These are phyloP conservation scores for Anas platyrhynchos DNA, from an alignment of 2,113 vertebrate genomes.

Conservation along the genomic window DNA sequence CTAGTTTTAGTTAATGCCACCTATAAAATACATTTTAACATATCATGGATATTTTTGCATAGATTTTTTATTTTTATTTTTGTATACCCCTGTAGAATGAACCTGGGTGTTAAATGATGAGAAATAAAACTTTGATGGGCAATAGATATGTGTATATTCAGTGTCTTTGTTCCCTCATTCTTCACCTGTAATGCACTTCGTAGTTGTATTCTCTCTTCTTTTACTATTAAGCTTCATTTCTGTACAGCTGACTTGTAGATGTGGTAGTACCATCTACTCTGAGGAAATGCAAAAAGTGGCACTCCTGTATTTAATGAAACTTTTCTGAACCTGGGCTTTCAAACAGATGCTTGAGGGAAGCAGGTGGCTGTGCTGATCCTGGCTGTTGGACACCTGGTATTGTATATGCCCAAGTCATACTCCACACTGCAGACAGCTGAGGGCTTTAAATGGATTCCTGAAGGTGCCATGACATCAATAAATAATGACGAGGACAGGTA, in stretches of 20 bases:
- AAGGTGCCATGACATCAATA: background rate
- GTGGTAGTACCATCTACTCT: background rate
- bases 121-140: background rate
- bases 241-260: background rate
- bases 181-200: background rate
- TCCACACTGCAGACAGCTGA: background rate
- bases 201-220: background rate
- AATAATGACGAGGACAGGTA: background rate
- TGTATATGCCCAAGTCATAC: background rate
- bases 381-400: background rate
- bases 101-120: background rate
- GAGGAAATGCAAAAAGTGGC: background rate
- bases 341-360: background rate
- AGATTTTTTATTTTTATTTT: background rate
- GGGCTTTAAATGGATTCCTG: background rate
- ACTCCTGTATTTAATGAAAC: background rate
- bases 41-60: background rate
- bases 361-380: background rate
- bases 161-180: background rate
- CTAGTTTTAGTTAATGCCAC: background rate
- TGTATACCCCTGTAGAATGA: background rate
- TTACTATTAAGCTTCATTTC: background rate
- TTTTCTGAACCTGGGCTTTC: background rate
- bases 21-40: constrained; percentile 8
- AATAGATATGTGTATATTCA: background rate